Conservation (phyloP, 2,888 invertebrate genomes). For the Camptogramma bilineatum region DNA sequence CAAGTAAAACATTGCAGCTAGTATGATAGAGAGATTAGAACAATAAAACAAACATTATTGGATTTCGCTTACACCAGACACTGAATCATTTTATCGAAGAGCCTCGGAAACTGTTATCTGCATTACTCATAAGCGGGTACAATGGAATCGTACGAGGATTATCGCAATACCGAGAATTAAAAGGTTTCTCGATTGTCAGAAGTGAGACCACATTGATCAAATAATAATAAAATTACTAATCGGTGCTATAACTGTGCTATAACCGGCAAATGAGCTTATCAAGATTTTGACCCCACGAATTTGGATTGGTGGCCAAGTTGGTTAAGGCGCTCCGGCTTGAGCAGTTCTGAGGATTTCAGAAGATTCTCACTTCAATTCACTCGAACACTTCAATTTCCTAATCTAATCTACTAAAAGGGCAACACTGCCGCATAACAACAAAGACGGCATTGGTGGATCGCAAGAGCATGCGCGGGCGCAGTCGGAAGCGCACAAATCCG, state of each 20-base stretch:
- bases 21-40: too few species aligned
- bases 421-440: conserved; percentile 14
- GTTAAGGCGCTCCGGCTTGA: too few species aligned
- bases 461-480: conserved; percentile 36
- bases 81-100: conserved; percentile 1
- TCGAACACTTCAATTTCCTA: too few species aligned
- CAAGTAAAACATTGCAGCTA: too few species aligned
- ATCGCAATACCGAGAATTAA: conserved; percentile 11
- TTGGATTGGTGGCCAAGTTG: too few species aligned
- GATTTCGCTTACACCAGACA: not conserved
- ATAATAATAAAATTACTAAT: too few species aligned
- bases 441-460: conserved; percentile 15
- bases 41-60: not conserved
- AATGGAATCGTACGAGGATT: conserved; percentile 17
- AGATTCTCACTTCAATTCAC: not conserved
- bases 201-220: not conserved
- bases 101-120: conserved; percentile 14
- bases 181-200: not conserved
- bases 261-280: too few species aligned
- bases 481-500: conserved; percentile 36
- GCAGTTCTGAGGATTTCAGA: not conserved
- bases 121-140: conserved; percentile 24
- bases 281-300: too few species aligned
- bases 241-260: too few species aligned
- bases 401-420: not conserved